Evolutionary conservation across 1,140 invertebrate species (phyloP).

Genomic region (Aricia agestis): DNA sequence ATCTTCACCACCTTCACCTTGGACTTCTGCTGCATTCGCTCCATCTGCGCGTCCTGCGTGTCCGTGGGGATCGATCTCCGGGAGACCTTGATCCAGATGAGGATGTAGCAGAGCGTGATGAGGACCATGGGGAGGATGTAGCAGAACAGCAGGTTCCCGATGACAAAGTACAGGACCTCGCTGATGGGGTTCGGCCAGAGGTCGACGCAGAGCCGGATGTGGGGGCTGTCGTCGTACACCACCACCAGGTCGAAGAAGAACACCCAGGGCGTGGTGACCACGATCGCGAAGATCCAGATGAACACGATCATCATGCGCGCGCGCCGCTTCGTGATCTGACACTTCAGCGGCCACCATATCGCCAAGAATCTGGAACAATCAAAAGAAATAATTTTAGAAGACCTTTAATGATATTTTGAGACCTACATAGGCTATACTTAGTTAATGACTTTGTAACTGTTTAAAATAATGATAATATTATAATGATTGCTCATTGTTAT

Average conservation of each 20-base stretch:
- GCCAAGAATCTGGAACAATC: slow-evolving; percentile 91
- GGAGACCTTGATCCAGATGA: slow-evolving; percentile 96
- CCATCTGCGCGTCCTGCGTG: slow-evolving; percentile 93
- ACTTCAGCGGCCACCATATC: slow-evolving; percentile 95
- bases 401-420: too few species aligned
- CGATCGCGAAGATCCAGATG: slow-evolving; percentile 92
- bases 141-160: slow-evolving; percentile 92
- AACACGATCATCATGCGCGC: slow-evolving; percentile 91
- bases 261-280: slow-evolving; percentile 91
- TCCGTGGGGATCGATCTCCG: slow-evolving; percentile 91
- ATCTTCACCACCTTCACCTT: slow-evolving; percentile 98
- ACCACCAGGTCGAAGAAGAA: slow-evolving; percentile 91
- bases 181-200: slow-evolving; percentile 89
- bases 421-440: too few species aligned
- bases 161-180: slow-evolving; percentile 90
- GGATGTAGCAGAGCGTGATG: slow-evolving; percentile 93
- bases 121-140: slow-evolving; percentile 95
- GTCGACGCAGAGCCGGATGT: slow-evolving; percentile 86
- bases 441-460: too few species aligned
- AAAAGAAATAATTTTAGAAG: slow-evolving; percentile 11
- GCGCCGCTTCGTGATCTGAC: slow-evolving; percentile 91
- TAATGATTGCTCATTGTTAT: too few species aligned
- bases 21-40: slow-evolving; percentile 93
- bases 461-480: too few species aligned
- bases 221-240: slow-evolving; percentile 83